phyloP scores from a whole-genome alignment of 2,797 vertebrate genomes.

The Perodicticus potto region DNA sequence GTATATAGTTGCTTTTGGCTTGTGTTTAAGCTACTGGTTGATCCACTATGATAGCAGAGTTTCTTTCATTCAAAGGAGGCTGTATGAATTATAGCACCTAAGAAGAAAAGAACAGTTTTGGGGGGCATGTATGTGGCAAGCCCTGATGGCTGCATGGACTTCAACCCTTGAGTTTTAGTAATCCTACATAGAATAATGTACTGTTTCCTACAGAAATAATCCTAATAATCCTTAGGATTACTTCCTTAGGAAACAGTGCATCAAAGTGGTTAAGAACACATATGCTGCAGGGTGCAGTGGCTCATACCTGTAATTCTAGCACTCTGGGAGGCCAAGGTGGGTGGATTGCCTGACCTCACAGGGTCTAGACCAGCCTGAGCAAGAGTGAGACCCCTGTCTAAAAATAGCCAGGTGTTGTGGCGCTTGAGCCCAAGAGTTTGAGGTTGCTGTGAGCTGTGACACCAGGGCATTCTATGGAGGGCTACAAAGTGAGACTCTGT shows the following conservation, averaged over 20 bases:
- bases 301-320: no score
- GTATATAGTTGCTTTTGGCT: background rate
- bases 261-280: constrained; percentile 34
- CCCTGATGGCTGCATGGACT: constrained; percentile 1
- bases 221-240: no score
- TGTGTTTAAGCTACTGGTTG: background rate
- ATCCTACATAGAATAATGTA: background rate
- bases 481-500: no score
- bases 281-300: no score
- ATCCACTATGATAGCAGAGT: background rate
- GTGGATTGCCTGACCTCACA: no score
- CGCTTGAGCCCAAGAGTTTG: no score
- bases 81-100: background rate
- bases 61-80: constrained; percentile 54
- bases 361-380: no score
- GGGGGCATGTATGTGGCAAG: background rate
- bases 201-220: background rate
- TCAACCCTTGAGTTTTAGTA: background rate
- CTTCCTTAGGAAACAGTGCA: background rate
- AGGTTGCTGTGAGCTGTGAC: no score
- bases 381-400: no score
- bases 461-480: no score
- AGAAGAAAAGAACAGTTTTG: constrained; percentile 44
- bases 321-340: no score
- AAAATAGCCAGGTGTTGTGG: no score